Base-by-base conservation (phyloP, 2,797 vertebrate species). In the Zenarchopterus dispar region DNA sequence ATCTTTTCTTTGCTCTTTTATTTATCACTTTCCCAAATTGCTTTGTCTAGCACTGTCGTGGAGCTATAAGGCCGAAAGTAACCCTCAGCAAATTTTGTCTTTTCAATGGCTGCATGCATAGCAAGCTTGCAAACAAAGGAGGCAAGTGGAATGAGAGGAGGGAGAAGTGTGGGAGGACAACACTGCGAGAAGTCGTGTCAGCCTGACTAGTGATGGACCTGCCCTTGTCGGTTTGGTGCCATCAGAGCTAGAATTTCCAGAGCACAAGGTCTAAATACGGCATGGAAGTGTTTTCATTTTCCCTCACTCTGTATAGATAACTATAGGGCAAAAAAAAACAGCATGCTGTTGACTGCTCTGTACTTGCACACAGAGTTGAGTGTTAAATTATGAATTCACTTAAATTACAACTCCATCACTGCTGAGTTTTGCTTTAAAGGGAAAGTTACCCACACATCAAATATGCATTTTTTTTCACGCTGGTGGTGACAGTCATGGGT, bases 111-210 rank as follows among this genome's bases (percentile, higher is more conserved):
- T 62, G 68, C 79, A 62, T 73, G 69, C 62, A 61, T 3, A 53
- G 78, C 51, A 6, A 68, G 61, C 46, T 68, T 44, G 48, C 21
- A 17, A 78, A 59, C 36, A 39, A 73, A 62, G 67, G 31, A 78
- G 77, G 68, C 58, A 71, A 74, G 67, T 73, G 54, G 73, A 73
- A 43, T 42, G 70, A 73, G 69, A 31, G 36, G 67, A 55, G 55
- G 49, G 64, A 69, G 47, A 67, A 55, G 62, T 59, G 78, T 73
- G 75, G 78, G 84, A 78, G 81, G 86, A 87, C 77, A 85, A 79
- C 70, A 8, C 62, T 56, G 59, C 22, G 73, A 80, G 78, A 86
- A 79, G 84, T 75, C 81, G 71, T 75, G 80, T 76, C 71, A 70
- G 74, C 51, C 44, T 65, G 74, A 84, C 70, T 63, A 47, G 67